A percentile compares a stretch with the other conserved stretches of the same genome.
phyloP scores from a whole-genome alignment of 2,888 invertebrate genomes.

The Agrochola litura region DNA sequence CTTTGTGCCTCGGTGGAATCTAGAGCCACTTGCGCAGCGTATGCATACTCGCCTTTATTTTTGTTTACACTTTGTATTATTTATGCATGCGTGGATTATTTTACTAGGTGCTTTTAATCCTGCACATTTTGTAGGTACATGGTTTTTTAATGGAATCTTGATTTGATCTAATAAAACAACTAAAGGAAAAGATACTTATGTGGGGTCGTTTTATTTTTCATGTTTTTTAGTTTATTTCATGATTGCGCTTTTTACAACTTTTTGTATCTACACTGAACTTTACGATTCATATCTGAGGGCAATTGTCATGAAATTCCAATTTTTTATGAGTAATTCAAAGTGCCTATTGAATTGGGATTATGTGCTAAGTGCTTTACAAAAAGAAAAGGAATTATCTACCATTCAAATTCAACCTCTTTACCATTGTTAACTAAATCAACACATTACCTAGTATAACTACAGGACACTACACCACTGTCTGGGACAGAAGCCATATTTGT shows the following conservation, averaged over 20 bases:
- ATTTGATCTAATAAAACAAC: not conserved
- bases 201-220: not conserved
- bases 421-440: constrained; percentile 32
- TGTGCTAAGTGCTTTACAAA: not conserved
- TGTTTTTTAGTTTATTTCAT: not conserved
- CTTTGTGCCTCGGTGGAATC: constrained; percentile 78
- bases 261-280: not conserved
- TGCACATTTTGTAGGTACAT: not conserved
- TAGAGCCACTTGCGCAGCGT: constrained; percentile 73
- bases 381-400: constrained; percentile 15
- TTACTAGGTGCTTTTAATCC: constrained; percentile 2
- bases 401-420: constrained; percentile 31
- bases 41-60: constrained; percentile 69
- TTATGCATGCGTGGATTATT: constrained; percentile 37
- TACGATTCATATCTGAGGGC: not conserved
- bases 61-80: constrained; percentile 54
- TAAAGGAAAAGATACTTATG: not conserved
- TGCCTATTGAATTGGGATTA: not conserved
- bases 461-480: constrained; percentile 35
- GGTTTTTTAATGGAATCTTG: not conserved
- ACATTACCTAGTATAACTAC: constrained; percentile 26
- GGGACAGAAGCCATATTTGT: constrained; percentile 45
- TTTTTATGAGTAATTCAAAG: not conserved
- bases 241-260: not conserved
- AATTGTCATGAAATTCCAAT: not conserved